A percentile compares a stretch with the other conserved stretches of the same genome.
These are phyloP conservation scores for Oscheius sp. DNA, from an alignment of 2,888 invertebrate species.

Conservation along the genomic window DNA sequence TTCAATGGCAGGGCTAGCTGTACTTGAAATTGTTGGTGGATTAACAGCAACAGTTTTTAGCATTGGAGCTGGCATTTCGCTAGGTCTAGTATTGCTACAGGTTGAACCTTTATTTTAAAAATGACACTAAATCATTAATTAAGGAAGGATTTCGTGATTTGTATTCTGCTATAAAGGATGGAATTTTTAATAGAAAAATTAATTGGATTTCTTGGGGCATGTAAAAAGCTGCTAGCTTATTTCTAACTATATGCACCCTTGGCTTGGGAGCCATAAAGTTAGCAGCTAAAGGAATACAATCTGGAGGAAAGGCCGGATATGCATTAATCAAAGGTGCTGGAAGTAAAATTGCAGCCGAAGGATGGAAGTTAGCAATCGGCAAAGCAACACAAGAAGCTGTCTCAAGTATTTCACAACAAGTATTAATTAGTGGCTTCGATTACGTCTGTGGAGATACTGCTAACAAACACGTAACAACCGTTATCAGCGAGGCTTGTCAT, in stretches of 20 bases:
- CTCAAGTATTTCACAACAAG: not conserved
- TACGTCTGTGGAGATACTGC: not conserved
- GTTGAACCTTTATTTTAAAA: not conserved
- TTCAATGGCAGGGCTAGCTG: not conserved
- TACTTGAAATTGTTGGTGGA: not conserved
- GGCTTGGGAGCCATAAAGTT: not conserved
- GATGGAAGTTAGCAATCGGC: not conserved
- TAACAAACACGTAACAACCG: not conserved
- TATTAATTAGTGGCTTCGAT: not conserved
- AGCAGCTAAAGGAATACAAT: not conserved
- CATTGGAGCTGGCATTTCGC: not conserved
- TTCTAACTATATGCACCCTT: not conserved
- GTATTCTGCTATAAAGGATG: not conserved
- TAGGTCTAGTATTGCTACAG: not conserved
- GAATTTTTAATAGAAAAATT: not conserved
- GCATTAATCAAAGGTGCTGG: not conserved
- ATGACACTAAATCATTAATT: not conserved
- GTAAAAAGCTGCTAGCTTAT: not conserved
- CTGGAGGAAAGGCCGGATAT: not conserved
- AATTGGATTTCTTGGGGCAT: not conserved
- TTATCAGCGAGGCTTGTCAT: not conserved
- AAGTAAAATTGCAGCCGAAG: not conserved
- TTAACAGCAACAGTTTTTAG: not conserved
- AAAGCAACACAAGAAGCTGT: not conserved
- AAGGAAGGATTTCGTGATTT: not conserved